Base-by-base conservation (phyloP, 2,797 vertebrate genomes). In the Pelodytes ibericus region DNA sequence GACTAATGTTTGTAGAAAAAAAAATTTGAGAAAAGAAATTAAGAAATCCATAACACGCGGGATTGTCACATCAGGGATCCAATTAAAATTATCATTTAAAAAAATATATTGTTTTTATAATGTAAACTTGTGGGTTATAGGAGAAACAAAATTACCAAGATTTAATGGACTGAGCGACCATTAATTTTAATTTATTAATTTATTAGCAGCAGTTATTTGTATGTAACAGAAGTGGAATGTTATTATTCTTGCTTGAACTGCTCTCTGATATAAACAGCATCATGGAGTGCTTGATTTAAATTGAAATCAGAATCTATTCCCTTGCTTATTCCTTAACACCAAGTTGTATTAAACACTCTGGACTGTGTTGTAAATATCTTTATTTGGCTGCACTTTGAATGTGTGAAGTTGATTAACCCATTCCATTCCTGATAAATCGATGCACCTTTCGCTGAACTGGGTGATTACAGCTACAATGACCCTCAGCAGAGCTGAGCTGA, bases 31-130 rank as follows among this genome's bases (percentile, higher is more conserved):
- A 68, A 79, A 81, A 85, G 84, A 84, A 85, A 86, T 74, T 68
- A 80, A 77, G 86, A 81, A 86, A 82, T 84, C 61, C 67, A 72
- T 71, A 82, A 75, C 82, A 74, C 83, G 83, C 1, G 0, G 82
- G 80, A 82, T 87, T 81, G 83, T 86, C 85, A 75, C 85, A 83
- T 88, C 83, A 86, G 84, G 85, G 86, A 86, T 86, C 86, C 84
- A 88, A 87, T 87, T 89, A 88, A 87, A 91, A 83, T 31, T 41
- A 88, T 79, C 53, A 79, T 83, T 77, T 85, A 82, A 85, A 85
- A 89, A 90, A 89, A 89, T 59, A 58, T 91, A 90, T 87, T 89
- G 81, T 85, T 83, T 90, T 90, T 88, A 84, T 89, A 89, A 88
- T 85, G 73, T 83, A 84, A 87, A 88, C 75, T 87, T 86, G 75